phyloP scores from a whole-genome alignment of 2,113 vertebrate genomes.

The rat (Rattus norvegicus) region GRCr8 NC_086038.1:44804501-44805000 shows the following conservation, averaged over 20 bases:
- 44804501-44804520: conserved; percentile 91
- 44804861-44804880: conserved; percentile 89
- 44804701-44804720: conserved; percentile 86
- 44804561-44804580: conserved; percentile 87
- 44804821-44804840: conserved; percentile 89
- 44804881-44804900: conserved; percentile 97
- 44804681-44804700: conserved; percentile 78
- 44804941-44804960: conserved; percentile 97
- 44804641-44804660: background rate
- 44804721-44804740: conserved; percentile 94
- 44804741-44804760: conserved; percentile 93
- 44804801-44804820: conserved; percentile 97
- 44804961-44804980: conserved; percentile 86
- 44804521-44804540: conserved; percentile 91
- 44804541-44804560: conserved; percentile 89
- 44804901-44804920: conserved; percentile 97
- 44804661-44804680: background rate
- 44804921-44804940: conserved; percentile 97
- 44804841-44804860: background rate
- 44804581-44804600: conserved; percentile 79
- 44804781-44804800: conserved; percentile 96
- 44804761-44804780: conserved; percentile 96
- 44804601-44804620: conserved; percentile 83
- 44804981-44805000: conserved; percentile 94
- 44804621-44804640: conserved; percentile 66